Percentiles rank a stretch among this genome's conserved stretches.
These are phyloP conservation scores for Leucoraja erinaceus DNA, from an alignment of 2,113 vertebrate species.

Conservation along the genomic window DNA sequence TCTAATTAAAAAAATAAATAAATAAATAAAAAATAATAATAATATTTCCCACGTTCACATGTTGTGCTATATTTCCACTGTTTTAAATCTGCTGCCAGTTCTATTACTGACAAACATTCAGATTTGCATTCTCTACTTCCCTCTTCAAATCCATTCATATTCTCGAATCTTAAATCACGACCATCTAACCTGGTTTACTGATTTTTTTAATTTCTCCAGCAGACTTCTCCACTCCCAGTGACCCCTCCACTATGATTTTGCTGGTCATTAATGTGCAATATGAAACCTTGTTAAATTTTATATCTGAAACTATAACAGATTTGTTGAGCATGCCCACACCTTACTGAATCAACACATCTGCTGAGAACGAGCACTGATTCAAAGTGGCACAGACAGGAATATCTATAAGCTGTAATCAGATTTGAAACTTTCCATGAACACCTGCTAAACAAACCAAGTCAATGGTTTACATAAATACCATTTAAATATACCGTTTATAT, in stretches of 20 bases:
- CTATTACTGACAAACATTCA: not conserved
- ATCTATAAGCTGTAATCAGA: not conserved
- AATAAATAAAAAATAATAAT: no score
- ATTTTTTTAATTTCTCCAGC: not conserved
- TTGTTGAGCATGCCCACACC: not conserved
- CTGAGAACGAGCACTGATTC: not conserved
- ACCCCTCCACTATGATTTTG: not conserved
- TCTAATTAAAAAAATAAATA: no score
- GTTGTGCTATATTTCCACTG: not conserved
- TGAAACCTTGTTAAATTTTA: not conserved
- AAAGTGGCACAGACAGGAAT: not conserved
- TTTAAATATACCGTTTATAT: not conserved
- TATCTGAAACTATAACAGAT: not conserved
- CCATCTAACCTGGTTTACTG: no score
- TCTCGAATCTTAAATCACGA: no score
- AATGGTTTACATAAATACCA: not conserved
- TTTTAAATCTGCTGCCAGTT: not conserved
- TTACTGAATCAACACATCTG: constrained; percentile 3
- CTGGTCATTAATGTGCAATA: not conserved
- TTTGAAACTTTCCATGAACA: not conserved
- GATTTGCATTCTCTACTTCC: not conserved
- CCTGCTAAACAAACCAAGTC: not conserved
- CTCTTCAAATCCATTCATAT: no score
- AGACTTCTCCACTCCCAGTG: no score
- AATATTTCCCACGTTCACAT: not conserved